Conservation (phyloP, 2,888 invertebrate species). For the Lathronympha strigana region DNA sequence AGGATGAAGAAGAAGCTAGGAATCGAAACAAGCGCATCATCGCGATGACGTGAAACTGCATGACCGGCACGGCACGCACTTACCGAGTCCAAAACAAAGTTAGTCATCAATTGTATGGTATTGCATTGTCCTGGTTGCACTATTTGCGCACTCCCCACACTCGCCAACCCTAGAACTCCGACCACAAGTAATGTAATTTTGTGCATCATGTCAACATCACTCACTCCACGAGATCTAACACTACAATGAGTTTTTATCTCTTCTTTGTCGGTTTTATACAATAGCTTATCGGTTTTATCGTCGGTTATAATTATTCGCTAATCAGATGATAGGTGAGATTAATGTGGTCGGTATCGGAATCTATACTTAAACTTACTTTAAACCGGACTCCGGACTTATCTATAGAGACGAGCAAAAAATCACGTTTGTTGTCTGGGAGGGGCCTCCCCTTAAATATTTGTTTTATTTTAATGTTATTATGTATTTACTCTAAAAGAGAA, state of each 20-base stretch:
- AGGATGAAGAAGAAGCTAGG: too few species aligned
- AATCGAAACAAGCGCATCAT: conserved; percentile 3
- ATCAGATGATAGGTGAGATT: conserved; percentile 33
- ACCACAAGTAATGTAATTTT: conserved; percentile 28
- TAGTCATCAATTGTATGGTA: conserved; percentile 17
- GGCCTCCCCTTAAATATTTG: too few species aligned
- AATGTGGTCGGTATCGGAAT: conserved; percentile 16
- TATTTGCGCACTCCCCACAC: conserved; percentile 31
- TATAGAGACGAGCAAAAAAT: too few species aligned
- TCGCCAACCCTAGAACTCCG: conserved; percentile 17
- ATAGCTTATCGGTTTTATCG: conserved; percentile 58
- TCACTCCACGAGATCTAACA: conserved; percentile 52
- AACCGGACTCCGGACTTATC: too few species aligned
- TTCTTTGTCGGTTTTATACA: conserved; percentile 58
- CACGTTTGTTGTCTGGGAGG: too few species aligned
- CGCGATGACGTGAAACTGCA: background rate
- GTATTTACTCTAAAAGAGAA: too few species aligned
- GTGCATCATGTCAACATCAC: conserved; percentile 32
- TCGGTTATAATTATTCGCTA: conserved; percentile 40
- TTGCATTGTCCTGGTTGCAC: conserved; percentile 22
- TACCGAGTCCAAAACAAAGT: conserved; percentile 27
- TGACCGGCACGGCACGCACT: conserved; percentile 9
- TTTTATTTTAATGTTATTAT: too few species aligned
- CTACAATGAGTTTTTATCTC: conserved; percentile 58
- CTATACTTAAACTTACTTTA: background rate